A percentile compares a stretch with the other conserved stretches of the same genome.
These are phyloP conservation scores for sheep (Ovis aries) DNA, from an alignment of 2,113 vertebrate species.

Conservation along the genomic window ARS-UI_Ramb_v3.0 NC_056061.1:85443001-85443500, in stretches of 20 bases:
- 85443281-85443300: not conserved
- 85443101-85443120: not conserved
- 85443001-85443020: accelerated
- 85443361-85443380: not conserved
- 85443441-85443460: not conserved
- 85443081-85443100: accelerated
- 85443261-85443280: not conserved
- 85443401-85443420: not conserved
- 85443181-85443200: not conserved
- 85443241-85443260: not conserved
- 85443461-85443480: accelerated
- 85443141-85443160: not conserved
- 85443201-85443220: not conserved
- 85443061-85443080: not conserved
- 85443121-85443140: not conserved
- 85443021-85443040: not conserved
- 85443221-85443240: not conserved
- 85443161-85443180: accelerated
- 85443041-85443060: not conserved
- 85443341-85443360: not conserved
- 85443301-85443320: not conserved
- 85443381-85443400: not conserved
- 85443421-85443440: not conserved
- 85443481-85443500: not conserved
- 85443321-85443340: not conserved